Evolutionary conservation across 2,888 invertebrate genomes (phyloP).

Genomic region (Drosophila incognita): DNA sequence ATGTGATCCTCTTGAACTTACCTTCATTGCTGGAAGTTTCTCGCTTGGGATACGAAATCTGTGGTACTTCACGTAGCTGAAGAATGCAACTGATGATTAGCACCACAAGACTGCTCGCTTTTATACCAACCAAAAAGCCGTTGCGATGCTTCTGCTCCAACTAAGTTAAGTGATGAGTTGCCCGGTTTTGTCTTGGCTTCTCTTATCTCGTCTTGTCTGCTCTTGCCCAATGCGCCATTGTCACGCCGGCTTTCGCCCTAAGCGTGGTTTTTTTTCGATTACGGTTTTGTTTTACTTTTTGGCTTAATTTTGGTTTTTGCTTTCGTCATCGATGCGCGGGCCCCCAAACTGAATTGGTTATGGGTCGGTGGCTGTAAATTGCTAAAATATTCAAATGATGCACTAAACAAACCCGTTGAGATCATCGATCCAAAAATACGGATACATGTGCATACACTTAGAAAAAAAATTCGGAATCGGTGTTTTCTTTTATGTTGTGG

Average conservation of each 20-base stretch:
- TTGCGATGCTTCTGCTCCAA: conserved; percentile 25
- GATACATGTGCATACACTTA: not conserved
- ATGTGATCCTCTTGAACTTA: conserved; percentile 18
- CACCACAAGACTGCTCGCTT: conserved; percentile 37
- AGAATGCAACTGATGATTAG: conserved; percentile 71
- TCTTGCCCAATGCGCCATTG: conserved; percentile 57
- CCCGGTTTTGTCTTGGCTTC: not conserved
- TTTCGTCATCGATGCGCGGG: conserved; percentile 70
- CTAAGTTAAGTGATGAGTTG: not conserved
- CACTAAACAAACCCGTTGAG: conserved; percentile 44
- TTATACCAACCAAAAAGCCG: conserved; percentile 52
- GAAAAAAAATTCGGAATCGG: not conserved
- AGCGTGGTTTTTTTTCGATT: conserved; percentile 1
- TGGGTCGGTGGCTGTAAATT: conserved; percentile 27
- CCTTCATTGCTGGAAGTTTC: conserved; percentile 79
- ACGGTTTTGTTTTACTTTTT: not conserved
- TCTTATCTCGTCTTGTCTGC: not conserved
- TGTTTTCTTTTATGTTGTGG: not conserved
- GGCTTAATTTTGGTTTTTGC: conserved; percentile 19
- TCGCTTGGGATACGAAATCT: conserved; percentile 69
- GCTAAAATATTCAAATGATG: conserved; percentile 52
- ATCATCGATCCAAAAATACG: conserved; percentile 8
- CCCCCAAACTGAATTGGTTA: conserved; percentile 15
- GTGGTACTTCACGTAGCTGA: conserved; percentile 70
- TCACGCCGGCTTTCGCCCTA: conserved; percentile 57